A percentile compares a stretch with the other conserved stretches of the same genome.
Conservation (phyloP, 2,888 invertebrate genomes). For the Ornithoptera priamus region DNA sequence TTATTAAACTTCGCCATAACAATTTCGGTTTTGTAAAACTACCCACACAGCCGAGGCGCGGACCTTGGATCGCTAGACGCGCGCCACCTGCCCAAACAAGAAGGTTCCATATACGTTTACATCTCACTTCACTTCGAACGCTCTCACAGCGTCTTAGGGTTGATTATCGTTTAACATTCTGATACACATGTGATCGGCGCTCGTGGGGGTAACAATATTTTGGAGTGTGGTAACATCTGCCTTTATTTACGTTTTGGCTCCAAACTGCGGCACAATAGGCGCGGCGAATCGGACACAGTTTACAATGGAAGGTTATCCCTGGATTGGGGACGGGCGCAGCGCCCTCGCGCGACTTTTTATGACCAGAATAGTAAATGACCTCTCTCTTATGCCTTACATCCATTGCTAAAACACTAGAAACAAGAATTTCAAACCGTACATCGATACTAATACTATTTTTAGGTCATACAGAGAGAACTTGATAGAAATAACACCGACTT, state of each 20-base stretch:
- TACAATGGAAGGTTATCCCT: conserved; percentile 55
- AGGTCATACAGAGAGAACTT: too few relatives aligned
- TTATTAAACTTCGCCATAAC: conserved; percentile 69
- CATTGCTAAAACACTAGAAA: conserved; percentile 27
- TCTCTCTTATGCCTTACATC: conserved; percentile 42
- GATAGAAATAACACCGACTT: too few relatives aligned
- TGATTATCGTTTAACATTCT: conserved; percentile 34
- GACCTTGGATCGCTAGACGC: conserved; percentile 50
- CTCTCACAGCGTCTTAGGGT: conserved; percentile 33
- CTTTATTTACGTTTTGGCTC: conserved; percentile 78
- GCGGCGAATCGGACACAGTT: conserved; percentile 64
- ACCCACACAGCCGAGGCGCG: conserved; percentile 63
- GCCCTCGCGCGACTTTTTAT: conserved; percentile 47
- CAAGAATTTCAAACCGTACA: neutral
- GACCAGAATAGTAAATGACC: conserved; percentile 57
- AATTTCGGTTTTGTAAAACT: conserved; percentile 75
- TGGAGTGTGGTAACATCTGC: conserved; percentile 77
- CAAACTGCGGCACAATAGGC: conserved; percentile 71
- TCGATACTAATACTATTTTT: too few relatives aligned
- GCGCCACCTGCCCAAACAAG: conserved; percentile 27
- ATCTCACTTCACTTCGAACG: conserved; percentile 33
- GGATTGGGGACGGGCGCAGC: conserved; percentile 39
- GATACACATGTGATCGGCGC: conserved; percentile 36
- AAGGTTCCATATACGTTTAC: conserved; percentile 33
- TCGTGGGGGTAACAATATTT: conserved; percentile 48